A percentile compares a stretch with the other conserved stretches of the same genome.
Conservation (phyloP, 2,888 invertebrate genomes). For the Cyclophora albipunctata region DNA sequence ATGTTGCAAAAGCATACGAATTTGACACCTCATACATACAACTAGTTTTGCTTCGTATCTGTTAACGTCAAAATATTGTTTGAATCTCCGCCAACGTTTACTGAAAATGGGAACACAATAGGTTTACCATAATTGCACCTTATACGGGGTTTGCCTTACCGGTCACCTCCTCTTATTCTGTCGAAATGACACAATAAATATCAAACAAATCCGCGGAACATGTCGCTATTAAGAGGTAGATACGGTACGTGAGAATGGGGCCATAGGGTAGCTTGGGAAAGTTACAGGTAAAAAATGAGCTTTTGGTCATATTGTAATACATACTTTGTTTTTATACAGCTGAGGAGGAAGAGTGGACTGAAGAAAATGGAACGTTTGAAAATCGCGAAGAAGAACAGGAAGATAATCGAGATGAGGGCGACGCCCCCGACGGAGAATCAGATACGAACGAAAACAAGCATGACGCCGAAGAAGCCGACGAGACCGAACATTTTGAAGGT, state of each 20-base stretch:
- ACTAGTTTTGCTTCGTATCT: too few relatives aligned
- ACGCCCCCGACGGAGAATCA: slow-evolving; percentile 29
- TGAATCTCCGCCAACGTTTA: slow-evolving; percentile 33
- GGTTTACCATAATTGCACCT: slow-evolving; percentile 52
- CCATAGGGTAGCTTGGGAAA: slow-evolving; percentile 19
- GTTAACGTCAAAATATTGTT: slow-evolving; percentile 3
- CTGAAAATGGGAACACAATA: slow-evolving; percentile 51
- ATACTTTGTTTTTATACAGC: slow-evolving; percentile 33
- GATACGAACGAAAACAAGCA: slow-evolving; percentile 28
- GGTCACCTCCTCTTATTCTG: slow-evolving; percentile 13
- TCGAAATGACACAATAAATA: background rate
- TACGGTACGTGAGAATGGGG: slow-evolving; percentile 17
- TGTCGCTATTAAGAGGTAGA: too few relatives aligned
- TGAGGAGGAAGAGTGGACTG: slow-evolving; percentile 65
- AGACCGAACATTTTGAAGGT: slow-evolving; percentile 30
- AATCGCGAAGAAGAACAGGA: slow-evolving; percentile 25
- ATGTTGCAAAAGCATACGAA: too few relatives aligned
- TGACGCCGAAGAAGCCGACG: slow-evolving; percentile 26
- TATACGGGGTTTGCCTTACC: slow-evolving; percentile 34
- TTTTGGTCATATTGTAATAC: slow-evolving; percentile 5
- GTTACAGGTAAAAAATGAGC: slow-evolving; percentile 6
- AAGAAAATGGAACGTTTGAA: slow-evolving; percentile 27
- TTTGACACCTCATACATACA: too few relatives aligned
- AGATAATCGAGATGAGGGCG: slow-evolving; percentile 19
- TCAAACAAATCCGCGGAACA: too few relatives aligned